Percentiles rank a stretch among this genome's conserved stretches.
Conservation (phyloP, 2,888 invertebrate species). For the Eristalis tenax region DNA sequence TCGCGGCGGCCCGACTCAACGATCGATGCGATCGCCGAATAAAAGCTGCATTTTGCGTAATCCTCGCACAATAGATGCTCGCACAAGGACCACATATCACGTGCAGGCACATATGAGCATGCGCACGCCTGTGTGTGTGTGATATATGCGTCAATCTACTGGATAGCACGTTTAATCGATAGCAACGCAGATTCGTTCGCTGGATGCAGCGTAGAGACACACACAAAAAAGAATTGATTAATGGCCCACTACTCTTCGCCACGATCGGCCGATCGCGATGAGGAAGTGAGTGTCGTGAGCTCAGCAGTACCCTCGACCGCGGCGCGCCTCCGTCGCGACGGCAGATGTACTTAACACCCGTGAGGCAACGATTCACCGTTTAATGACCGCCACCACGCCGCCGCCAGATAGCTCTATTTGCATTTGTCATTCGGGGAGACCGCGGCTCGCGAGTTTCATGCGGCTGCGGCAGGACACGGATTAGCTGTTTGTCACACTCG, state of each 20-base stretch:
- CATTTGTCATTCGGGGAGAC: constrained; percentile 61
- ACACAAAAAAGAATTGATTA: constrained; percentile 58
- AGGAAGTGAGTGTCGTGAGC: constrained; percentile 50
- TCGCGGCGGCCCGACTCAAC: constrained; percentile 16
- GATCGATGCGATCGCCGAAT: constrained; percentile 57
- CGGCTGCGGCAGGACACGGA: constrained; percentile 3
- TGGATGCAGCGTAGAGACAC: neutral
- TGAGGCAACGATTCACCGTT: constrained; percentile 69
- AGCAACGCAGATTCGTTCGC: constrained; percentile 12
- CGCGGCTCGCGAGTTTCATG: constrained; percentile 15
- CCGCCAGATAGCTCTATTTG: constrained; percentile 66
- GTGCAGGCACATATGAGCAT: neutral
- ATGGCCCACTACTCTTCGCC: constrained; percentile 37
- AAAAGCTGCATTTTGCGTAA: constrained; percentile 29
- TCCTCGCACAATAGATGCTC: constrained; percentile 27
- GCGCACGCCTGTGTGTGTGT: constrained; percentile 17
- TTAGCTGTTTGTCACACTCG: constrained; percentile 36
- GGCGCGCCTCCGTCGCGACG: neutral
- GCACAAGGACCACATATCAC: constrained; percentile 21
- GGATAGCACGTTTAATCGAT: constrained; percentile 53
- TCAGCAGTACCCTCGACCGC: neutral
- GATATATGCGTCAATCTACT: constrained; percentile 69
- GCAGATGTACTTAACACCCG: constrained; percentile 69
- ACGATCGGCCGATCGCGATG: constrained; percentile 10
- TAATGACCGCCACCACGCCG: constrained; percentile 50